Percentiles rank a stretch among this genome's conserved stretches.
Evolutionary conservation across 1,140 invertebrate genomes (phyloP).

Genomic region (Octopus bimaculoides): DNA sequence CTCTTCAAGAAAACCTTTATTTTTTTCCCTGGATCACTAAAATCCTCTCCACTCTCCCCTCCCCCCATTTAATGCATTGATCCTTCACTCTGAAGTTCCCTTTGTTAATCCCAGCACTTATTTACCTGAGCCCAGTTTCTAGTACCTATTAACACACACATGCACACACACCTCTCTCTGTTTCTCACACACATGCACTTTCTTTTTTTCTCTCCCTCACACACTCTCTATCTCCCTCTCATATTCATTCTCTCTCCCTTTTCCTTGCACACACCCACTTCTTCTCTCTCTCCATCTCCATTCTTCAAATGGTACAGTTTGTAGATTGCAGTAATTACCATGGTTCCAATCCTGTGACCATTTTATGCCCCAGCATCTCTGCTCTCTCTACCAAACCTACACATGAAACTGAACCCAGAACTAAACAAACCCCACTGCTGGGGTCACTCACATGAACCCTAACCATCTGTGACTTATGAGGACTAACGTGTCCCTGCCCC

Average conservation of each 20-base stretch:
- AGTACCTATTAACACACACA: background rate
- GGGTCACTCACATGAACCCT: no score
- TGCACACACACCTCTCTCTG: background rate
- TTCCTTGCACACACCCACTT: background rate
- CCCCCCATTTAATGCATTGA: background rate
- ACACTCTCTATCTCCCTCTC: slow-evolving; percentile 1
- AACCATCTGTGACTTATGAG: no score
- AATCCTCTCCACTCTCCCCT: background rate
- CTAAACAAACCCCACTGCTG: no score
- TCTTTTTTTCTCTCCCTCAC: background rate
- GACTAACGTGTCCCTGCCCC: no score
- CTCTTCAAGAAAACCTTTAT: background rate
- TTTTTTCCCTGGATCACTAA: background rate
- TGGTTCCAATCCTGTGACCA: no score
- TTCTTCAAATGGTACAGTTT: background rate
- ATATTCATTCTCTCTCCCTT: background rate
- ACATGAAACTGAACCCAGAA: no score
- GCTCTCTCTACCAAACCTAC: no score
- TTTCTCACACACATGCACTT: background rate
- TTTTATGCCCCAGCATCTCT: no score
- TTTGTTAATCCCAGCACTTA: background rate
- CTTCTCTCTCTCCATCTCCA: slow-evolving; percentile 13
- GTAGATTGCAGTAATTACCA: no score
- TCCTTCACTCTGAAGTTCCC: no score
- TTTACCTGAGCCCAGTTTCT: background rate